phyloP scores from a whole-genome alignment of 2,888 invertebrate species.

The Blastobasis adustella region DNA sequence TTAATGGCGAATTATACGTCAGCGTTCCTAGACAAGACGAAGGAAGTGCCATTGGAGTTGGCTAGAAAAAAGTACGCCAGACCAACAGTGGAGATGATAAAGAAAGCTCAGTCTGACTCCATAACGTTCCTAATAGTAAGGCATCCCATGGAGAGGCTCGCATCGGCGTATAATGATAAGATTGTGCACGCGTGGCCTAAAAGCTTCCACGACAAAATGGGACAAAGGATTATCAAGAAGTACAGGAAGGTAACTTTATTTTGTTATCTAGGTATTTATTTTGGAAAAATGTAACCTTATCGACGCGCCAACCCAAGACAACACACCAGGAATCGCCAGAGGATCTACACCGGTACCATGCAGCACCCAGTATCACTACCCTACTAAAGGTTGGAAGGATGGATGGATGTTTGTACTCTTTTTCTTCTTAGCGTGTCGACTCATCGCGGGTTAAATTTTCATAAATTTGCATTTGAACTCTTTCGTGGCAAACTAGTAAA shows the following conservation, averaged over 20 bases:
- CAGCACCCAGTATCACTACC: too few species aligned
- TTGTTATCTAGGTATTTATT: too few species aligned
- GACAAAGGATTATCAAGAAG: slow-evolving; percentile 83
- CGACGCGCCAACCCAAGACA: too few species aligned
- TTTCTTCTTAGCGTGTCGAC: too few species aligned
- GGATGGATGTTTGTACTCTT: too few species aligned
- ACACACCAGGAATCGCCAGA: too few species aligned
- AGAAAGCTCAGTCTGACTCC: slow-evolving; percentile 83
- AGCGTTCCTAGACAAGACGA: slow-evolving; percentile 83
- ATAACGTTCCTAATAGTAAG: slow-evolving; percentile 87
- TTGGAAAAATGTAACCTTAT: too few species aligned
- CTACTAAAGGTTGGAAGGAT: too few species aligned
- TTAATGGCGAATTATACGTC: slow-evolving; percentile 88
- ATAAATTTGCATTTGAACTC: too few species aligned
- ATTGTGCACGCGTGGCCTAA: slow-evolving; percentile 88
- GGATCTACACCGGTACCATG: too few species aligned
- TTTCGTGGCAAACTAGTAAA: too few species aligned
- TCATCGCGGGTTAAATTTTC: too few species aligned
- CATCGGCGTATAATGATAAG: slow-evolving; percentile 90
- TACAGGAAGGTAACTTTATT: slow-evolving; percentile 76
- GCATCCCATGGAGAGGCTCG: slow-evolving; percentile 85
- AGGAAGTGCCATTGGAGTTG: slow-evolving; percentile 84
- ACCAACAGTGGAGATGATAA: slow-evolving; percentile 82
- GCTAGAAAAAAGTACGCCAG: slow-evolving; percentile 88
- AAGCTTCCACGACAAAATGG: slow-evolving; percentile 87